phyloP scores from a whole-genome alignment of 2,888 invertebrate species.

The Caradrina kadenii region DNA sequence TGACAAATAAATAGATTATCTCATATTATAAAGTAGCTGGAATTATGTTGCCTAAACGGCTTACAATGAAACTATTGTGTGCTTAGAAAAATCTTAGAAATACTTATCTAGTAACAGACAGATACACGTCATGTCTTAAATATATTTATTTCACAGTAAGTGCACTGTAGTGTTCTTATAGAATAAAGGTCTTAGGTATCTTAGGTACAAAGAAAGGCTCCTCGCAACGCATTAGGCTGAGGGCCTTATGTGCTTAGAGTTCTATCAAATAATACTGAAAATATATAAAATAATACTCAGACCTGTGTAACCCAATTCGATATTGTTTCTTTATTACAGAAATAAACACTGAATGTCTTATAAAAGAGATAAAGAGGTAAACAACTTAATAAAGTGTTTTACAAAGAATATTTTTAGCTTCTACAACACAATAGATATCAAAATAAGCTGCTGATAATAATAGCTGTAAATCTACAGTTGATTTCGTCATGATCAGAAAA shows the following conservation, averaged over 20 bases:
- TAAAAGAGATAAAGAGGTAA: not conserved
- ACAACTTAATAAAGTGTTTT: not conserved
- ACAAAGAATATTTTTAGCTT: not conserved
- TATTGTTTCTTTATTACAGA: not conserved
- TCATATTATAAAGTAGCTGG: not conserved
- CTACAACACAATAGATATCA: not conserved
- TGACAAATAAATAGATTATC: too few species aligned
- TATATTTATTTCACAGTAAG: not conserved
- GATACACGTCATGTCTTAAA: not conserved
- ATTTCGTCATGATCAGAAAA: not conserved
- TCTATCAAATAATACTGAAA: constrained; percentile 4
- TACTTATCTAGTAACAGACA: not conserved
- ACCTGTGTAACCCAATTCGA: not conserved
- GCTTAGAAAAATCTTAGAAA: not conserved
- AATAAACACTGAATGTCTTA: constrained; percentile 2
- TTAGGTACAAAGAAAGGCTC: not conserved
- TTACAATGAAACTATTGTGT: not conserved
- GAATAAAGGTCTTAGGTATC: constrained; percentile 4
- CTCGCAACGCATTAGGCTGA: not conserved
- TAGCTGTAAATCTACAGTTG: not conserved
- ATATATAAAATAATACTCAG: not conserved
- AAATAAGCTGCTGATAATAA: not conserved
- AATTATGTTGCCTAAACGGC: not conserved
- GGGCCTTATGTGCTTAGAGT: not conserved
- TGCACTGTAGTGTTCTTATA: not conserved